Conservation (phyloP, 2,797 vertebrate genomes). For the Gymnopithys bicolor region DNA sequence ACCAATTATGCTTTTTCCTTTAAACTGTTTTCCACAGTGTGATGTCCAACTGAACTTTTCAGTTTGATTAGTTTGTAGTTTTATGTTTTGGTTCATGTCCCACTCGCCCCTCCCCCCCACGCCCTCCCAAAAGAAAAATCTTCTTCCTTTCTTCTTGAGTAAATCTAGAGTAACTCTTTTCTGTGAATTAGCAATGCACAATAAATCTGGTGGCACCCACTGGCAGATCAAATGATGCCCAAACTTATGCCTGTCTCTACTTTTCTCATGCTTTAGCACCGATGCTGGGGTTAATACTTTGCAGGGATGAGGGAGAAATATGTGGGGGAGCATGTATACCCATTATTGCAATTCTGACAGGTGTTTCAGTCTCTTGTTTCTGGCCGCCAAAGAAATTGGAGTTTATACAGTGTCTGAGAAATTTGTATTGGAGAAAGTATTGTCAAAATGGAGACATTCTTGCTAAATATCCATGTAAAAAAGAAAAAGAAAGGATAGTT, state of each 20-base stretch:
- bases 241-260: too few relatives aligned
- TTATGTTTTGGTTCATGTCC: neutral
- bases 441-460: neutral
- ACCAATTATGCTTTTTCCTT: neutral
- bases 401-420: neutral
- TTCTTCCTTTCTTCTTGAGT: neutral
- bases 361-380: neutral
- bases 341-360: neutral
- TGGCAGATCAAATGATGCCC: too few relatives aligned
- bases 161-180: neutral
- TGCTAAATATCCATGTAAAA: neutral
- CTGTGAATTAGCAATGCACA: neutral
- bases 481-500: neutral
- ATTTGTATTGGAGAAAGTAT: neutral
- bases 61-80: neutral
- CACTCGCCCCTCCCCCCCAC: fast-evolving
- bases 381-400: neutral
- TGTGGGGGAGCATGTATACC: too few relatives aligned
- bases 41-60: neutral
- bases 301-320: fast-evolving
- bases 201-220: too few relatives aligned
- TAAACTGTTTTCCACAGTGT: neutral
- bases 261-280: too few relatives aligned
- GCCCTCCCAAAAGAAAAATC: neutral
- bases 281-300: neutral